Evolutionary conservation across 64 coral and sea anemone genomes (phyloP).

Genomic region (Porites australiensis): DNA sequence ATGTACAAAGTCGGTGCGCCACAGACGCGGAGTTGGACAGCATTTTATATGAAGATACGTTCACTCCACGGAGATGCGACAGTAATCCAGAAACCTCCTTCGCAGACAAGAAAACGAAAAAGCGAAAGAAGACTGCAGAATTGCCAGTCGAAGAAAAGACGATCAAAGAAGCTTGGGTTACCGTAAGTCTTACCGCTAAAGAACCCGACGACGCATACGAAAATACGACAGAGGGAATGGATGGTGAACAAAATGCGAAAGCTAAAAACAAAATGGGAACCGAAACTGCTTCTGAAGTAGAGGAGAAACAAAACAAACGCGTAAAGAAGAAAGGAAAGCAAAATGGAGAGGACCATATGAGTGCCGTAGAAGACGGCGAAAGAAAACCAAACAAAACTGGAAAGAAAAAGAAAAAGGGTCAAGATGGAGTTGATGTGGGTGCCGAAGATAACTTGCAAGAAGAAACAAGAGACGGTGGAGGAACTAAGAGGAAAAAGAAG

Average conservation of each 20-base stretch:
- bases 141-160: not conserved
- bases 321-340: constrained; percentile 5
- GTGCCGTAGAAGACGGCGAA: not conserved
- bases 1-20: constrained; percentile 9
- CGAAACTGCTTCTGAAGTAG: not conserved
- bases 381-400: not conserved
- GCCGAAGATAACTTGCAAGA: not conserved
- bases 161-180: constrained; percentile 1
- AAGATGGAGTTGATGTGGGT: too few species aligned
- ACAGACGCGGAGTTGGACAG: constrained; percentile 72
- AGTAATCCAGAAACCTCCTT: constrained; percentile 55
- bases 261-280: constrained; percentile 34
- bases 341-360: not conserved
- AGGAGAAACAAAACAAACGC: not conserved
- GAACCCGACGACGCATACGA: not conserved
- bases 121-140: constrained; percentile 16
- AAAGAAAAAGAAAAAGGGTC: not conserved
- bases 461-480: not conserved
- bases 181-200: not conserved
- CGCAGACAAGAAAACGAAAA: constrained; percentile 24
- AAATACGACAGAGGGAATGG: not conserved
- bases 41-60: constrained; percentile 36
- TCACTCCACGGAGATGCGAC: constrained; percentile 5
- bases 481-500: not conserved
- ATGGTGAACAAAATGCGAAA: constrained; percentile 14